Evolutionary conservation across 1,140 invertebrate genomes (phyloP).

Genomic region (Panagrolaimus sp.): DNA sequence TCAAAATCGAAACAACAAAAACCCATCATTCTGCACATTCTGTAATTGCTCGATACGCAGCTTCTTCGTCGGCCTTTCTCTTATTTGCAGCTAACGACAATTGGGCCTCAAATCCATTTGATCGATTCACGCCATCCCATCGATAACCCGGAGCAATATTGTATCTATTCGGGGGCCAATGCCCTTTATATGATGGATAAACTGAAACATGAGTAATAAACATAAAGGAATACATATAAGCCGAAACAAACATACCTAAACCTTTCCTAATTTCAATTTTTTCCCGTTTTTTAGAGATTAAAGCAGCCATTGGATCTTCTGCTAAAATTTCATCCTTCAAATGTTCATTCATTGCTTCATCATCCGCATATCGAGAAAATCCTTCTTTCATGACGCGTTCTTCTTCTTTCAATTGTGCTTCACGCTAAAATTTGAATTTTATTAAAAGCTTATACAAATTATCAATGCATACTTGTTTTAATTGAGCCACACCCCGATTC

Average conservation of each 20-base stretch:
- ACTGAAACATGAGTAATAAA: slow-evolving; percentile 35
- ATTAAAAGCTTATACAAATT: neutral
- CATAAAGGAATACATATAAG: neutral
- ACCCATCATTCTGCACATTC: slow-evolving; percentile 37
- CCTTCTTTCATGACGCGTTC: slow-evolving; percentile 41
- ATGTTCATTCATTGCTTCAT: slow-evolving; percentile 51
- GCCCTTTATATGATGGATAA: slow-evolving; percentile 49
- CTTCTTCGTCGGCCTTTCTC: slow-evolving; percentile 30
- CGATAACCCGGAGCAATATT: slow-evolving; percentile 82
- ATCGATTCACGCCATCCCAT: slow-evolving; percentile 96
- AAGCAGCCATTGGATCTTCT: slow-evolving; percentile 48
- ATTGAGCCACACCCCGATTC: slow-evolving; percentile 42
- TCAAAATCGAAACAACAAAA: no score
- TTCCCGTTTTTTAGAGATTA: slow-evolving; percentile 29
- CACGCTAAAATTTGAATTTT: slow-evolving; percentile 30
- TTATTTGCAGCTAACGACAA: slow-evolving; percentile 61
- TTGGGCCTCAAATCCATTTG: slow-evolving; percentile 90
- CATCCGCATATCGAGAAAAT: slow-evolving; percentile 47
- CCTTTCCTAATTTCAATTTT: slow-evolving; percentile 45
- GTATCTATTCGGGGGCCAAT: slow-evolving; percentile 71
- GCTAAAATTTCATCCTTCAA: slow-evolving; percentile 43
- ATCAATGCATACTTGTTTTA: slow-evolving; percentile 39
- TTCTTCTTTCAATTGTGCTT: slow-evolving; percentile 49
- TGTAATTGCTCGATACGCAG: slow-evolving; percentile 37
- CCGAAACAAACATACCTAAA: slow-evolving; percentile 28